A percentile compares a stretch with the other conserved stretches of the same genome.
Conservation (phyloP, 2,797 vertebrate species). For the Pseudochromis fuscus region DNA sequence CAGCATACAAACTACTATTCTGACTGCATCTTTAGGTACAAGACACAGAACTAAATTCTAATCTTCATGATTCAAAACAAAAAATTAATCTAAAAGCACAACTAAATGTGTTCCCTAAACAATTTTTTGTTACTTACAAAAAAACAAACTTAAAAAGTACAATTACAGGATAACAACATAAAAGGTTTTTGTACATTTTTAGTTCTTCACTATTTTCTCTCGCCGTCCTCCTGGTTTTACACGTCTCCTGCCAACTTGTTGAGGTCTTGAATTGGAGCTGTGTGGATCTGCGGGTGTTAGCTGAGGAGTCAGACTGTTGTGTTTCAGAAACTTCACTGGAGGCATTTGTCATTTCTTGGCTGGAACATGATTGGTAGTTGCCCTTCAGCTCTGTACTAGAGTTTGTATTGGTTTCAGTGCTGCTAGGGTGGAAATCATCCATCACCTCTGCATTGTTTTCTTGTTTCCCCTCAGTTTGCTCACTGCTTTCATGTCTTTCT, state of each 20-base stretch:
- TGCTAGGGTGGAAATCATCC: slow-evolving; percentile 5
- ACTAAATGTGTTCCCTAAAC: too few species aligned
- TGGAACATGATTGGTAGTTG: neutral
- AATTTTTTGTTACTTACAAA: neutral
- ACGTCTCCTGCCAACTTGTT: slow-evolving; percentile 22
- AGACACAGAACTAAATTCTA: too few species aligned
- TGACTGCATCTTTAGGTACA: neutral
- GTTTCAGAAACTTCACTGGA: slow-evolving; percentile 28
- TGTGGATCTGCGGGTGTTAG: slow-evolving; percentile 42
- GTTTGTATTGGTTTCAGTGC: neutral
- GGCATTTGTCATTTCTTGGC: slow-evolving; percentile 8
- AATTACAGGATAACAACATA: neutral
- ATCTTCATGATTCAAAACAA: neutral
- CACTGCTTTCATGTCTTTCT: slow-evolving; percentile 24
- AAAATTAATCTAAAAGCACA: neutral
- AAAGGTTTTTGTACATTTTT: slow-evolving; percentile 56
- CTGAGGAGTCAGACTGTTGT: slow-evolving; percentile 6
- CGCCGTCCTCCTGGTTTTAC: slow-evolving; percentile 13
- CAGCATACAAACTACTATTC: neutral
- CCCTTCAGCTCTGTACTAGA: neutral
- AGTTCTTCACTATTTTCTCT: slow-evolving; percentile 27
- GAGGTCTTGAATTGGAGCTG: slow-evolving; percentile 51
- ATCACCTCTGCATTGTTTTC: neutral
- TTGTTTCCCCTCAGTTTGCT: slow-evolving; percentile 20
- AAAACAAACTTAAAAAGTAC: neutral